phyloP scores from a whole-genome alignment of 2,113 vertebrate species.

The Chaetodon trifascialis region DNA sequence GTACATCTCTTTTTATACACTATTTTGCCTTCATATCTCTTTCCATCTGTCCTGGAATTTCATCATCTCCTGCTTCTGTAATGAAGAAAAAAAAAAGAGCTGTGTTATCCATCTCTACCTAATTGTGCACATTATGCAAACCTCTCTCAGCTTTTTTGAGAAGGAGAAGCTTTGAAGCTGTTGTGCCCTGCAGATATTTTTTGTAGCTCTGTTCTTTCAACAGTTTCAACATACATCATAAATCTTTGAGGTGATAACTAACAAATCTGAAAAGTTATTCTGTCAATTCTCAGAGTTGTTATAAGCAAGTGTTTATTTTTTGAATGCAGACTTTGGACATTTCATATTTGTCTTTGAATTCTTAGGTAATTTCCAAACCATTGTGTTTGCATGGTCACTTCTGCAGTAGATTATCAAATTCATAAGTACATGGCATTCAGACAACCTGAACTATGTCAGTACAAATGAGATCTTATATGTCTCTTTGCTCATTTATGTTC shows the following conservation, averaged over 20 bases:
- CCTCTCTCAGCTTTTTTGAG: background rate
- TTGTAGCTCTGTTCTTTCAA: background rate
- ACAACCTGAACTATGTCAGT: background rate
- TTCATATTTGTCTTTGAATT: background rate
- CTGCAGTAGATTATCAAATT: background rate
- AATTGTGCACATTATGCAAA: slow-evolving; percentile 35
- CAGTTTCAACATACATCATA: background rate
- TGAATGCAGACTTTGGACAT: background rate
- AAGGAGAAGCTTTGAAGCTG: slow-evolving; percentile 46
- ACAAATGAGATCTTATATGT: background rate
- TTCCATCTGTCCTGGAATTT: slow-evolving; percentile 7
- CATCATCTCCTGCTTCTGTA: slow-evolving; percentile 33
- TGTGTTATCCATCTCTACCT: slow-evolving; percentile 5
- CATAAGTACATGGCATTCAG: background rate
- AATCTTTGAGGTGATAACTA: too few relatives aligned
- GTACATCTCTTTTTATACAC: background rate
- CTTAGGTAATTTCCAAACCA: background rate
- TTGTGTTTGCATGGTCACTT: background rate
- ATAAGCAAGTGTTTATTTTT: background rate
- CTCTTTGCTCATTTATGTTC: background rate
- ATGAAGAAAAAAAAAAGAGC: background rate
- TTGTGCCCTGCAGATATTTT: slow-evolving; percentile 27
- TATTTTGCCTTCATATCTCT: background rate
- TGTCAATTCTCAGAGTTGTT: background rate
- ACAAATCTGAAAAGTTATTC: too few relatives aligned